Base-by-base conservation (phyloP, 2,888 invertebrate genomes). In the Xanthorhoe spadicearia region DNA sequence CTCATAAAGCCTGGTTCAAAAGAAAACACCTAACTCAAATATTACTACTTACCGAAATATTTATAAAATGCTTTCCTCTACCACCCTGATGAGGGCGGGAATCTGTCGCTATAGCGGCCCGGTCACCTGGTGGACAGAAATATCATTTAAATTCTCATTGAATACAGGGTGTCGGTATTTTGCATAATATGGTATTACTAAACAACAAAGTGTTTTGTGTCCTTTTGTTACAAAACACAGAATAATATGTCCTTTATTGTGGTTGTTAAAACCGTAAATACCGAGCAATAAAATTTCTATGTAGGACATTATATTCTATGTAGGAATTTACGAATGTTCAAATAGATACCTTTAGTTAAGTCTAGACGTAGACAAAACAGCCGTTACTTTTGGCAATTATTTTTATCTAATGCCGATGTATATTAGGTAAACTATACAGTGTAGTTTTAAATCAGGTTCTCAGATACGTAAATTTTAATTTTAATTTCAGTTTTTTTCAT, bases 31-130 rank as follows among this genome's bases (percentile, higher is more conserved):
- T 15, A 56, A 17, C 15, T 10, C 6, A 8, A 32, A 28, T 15
- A 50, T 48, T 52, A 56, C 79, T 28, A 28, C 28, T 80, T 82
- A 87, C 88, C 89, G 85, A 74, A 73, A 74, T 75, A 81, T 81
- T 83, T 85, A 92, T 77, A 92, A 85, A 77, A 90, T 85, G 84
- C 88, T 92, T 82, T 92, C 92, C 80, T 92, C 92, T 66, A 87
- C 89, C 91, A 89, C 92, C 90, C 92, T 88, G 75, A 88, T 74
- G 71, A 90, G 92, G 92, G 92, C 90, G 90, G 92, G 90, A 69
- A 89, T 86, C 81, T 88, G 90, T 80, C 92, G 92, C 92, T 93
- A 93, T 86, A 93, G 92, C 71, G 92, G 93, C 79, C 93, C 93
- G 81, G 92, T 92, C 80, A 92, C 92, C 92, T 92, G 87, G 61